Evolutionary conservation across 2,797 vertebrate species (phyloP), one percentile per base, ranked within the genome.

Genomic region (Schizopygopsis pylzovi): DNA sequence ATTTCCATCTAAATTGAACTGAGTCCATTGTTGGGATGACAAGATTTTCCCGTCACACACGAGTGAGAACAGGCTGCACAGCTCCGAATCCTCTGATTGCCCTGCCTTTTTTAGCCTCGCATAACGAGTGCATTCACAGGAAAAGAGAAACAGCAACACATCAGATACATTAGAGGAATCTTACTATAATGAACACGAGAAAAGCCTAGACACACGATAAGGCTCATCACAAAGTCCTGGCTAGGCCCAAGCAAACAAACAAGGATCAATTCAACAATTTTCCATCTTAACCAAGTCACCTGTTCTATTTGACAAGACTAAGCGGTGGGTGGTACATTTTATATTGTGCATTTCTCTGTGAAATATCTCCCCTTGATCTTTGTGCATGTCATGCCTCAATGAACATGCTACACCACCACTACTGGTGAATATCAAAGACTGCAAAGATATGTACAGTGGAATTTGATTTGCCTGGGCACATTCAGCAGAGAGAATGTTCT

Each of bases 401-500:
- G n/a, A 86, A 76, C 12, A 0, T 54, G 72, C 52, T 70, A 22
- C 10, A 18, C 20, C 16, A 37, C 39, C 16, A 68, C 8, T 15
- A 47, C 8, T 47, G 28, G 52, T 43, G 12, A 79, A 83, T 22
- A 41, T 68, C 25, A 33, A 28, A 65, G 33, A 28, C 16, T 45
- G 33, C 72, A 37, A 22, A 81, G 41, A 43, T 72, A 71, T 86
- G 25, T 59, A 87, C 15, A 78, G 11, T 88, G 87, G 89, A 93
- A 92, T 91, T 89, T 86, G 91, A 92, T 92, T 71, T 90, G 91
- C 86, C 89, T 81, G 84, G 83, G 89, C 91, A 91, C 84, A 92
- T 91, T 89, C 83, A 79, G 54, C 22, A 33, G n/a, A n/a, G n/a
- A n/a, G n/a, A n/a, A n/a, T n/a, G n/a, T n/a, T n/a, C n/a, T n/a